phyloP scores from a whole-genome alignment of 92 coral and sea anemone genomes.

The Actinernus sp. region DNA sequence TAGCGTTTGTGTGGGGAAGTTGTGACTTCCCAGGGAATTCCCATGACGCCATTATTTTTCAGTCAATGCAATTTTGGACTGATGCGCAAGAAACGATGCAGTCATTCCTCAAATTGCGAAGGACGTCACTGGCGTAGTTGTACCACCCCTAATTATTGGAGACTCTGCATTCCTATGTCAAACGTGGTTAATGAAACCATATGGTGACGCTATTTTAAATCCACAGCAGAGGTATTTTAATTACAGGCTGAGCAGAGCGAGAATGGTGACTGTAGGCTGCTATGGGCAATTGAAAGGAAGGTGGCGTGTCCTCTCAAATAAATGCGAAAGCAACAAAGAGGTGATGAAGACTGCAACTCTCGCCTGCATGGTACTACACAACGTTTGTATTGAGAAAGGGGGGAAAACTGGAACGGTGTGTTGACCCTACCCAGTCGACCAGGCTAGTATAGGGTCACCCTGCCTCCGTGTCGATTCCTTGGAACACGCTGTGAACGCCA shows the following conservation, averaged over 20 bases:
- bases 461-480: no score
- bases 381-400: conserved; percentile 4
- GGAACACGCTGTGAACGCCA: no score
- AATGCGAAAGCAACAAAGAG: not conserved
- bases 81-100: not conserved
- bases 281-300: conserved; percentile 5
- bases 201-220: not conserved
- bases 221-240: conserved; percentile 1
- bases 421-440: no score
- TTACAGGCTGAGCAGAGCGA: not conserved
- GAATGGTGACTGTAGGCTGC: conserved; percentile 1
- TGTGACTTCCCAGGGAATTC: conserved; percentile 2
- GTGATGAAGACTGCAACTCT: not conserved
- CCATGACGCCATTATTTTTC: conserved; percentile 20
- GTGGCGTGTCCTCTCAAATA: not conserved
- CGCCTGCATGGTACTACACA: not conserved
- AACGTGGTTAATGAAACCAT: conserved; percentile 7
- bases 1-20: not conserved
- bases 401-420: no score
- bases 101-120: not conserved
- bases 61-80: conserved; percentile 12
- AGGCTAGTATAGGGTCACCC: no score
- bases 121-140: not conserved
- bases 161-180: not conserved
- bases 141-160: conserved; percentile 5